phyloP scores from a whole-genome alignment of 2,113 vertebrate genomes.

The Aplodontia rufa region DNA sequence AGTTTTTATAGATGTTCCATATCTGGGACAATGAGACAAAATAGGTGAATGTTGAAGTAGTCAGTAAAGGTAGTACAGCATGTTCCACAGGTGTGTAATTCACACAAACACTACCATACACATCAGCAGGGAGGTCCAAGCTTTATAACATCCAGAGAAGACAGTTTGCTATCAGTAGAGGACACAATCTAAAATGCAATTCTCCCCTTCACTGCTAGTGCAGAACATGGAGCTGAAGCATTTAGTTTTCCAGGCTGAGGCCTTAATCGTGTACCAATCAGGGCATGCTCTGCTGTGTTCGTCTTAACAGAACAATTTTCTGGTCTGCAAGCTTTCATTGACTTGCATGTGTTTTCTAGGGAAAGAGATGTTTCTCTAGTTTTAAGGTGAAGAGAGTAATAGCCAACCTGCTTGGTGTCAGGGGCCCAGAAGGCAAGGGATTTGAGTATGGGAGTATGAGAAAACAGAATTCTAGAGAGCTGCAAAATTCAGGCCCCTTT shows the following conservation, averaged over 20 bases:
- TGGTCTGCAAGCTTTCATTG: slow-evolving; percentile 68
- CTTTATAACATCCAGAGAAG: not conserved
- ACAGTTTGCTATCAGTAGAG: not conserved
- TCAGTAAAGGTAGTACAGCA: not conserved
- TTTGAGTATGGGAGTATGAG: not conserved
- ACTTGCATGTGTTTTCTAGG: slow-evolving; percentile 59
- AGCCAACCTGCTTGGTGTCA: not conserved
- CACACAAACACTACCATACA: not conserved
- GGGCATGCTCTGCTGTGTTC: slow-evolving; percentile 19
- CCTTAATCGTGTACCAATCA: slow-evolving; percentile 53
- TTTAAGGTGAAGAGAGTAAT: not conserved
- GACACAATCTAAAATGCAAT: slow-evolving; percentile 46
- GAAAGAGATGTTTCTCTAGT: slow-evolving; percentile 56
- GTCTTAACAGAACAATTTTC: slow-evolving; percentile 72
- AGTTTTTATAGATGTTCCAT: too few relatives aligned
- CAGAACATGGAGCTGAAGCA: slow-evolving; percentile 12
- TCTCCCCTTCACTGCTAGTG: slow-evolving; percentile 59
- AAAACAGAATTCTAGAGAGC: not conserved
- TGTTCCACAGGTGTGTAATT: not conserved
- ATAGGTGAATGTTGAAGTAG: not conserved
- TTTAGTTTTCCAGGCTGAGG: slow-evolving; percentile 52
- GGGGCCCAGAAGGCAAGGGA: not conserved
- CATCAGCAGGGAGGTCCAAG: not conserved
- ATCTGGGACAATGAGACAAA: too few relatives aligned
- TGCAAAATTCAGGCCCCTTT: not conserved